Base-by-base conservation (phyloP, 2,797 vertebrate genomes). In the Galagoides demidoff region DNA sequence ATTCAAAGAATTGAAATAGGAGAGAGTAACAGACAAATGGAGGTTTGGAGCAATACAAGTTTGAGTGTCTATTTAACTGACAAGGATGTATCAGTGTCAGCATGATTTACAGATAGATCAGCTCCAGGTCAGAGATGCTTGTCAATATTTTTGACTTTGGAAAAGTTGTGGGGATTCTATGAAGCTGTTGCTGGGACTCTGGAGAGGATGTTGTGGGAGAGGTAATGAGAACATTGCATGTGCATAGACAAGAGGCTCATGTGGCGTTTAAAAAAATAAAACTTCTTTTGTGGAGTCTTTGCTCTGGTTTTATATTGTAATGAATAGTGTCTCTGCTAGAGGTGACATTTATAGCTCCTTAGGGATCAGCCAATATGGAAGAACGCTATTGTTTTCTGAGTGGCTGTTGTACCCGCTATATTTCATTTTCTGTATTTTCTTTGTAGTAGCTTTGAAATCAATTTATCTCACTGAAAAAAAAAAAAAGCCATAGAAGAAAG, bases 341-440 rank as follows among this genome's bases (percentile, higher is more conserved):
- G 86, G 63, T 98, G 97, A 97, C 85, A 97, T 97, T 98, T 98
- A 97, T 91, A 88, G 57, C 34, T 87, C 91, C 90, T 93, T 73
- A 82, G 96, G 96, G 92, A 37, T 68, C 81, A 96, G 84, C 66
- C 95, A 90, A 71, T 73, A 89, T 6, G 87, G 39, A 97, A 88
- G 39, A 85, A 94, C 92, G 37, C 45, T 97, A 93, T 95, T 97
- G 52, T 96, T 98, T 98, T 31, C 85, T 90, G 84, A 96, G 85
- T 84, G 92, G 23, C 82, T 95, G 37, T 71, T 96, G 84, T 49
- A 95, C 57, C 66, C 22, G 45, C 11, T 96, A 0, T 96, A 76
- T 95, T 83, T 93, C 92, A 96, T 93, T 97, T 91, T 96, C 90
- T 31, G 43, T 89, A n/a, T 95, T 97, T 96, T 76, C 37, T 86